These are phyloP conservation scores for Alca torda DNA, from an alignment of 2,797 vertebrate genomes.

Conservation along the genomic window DNA sequence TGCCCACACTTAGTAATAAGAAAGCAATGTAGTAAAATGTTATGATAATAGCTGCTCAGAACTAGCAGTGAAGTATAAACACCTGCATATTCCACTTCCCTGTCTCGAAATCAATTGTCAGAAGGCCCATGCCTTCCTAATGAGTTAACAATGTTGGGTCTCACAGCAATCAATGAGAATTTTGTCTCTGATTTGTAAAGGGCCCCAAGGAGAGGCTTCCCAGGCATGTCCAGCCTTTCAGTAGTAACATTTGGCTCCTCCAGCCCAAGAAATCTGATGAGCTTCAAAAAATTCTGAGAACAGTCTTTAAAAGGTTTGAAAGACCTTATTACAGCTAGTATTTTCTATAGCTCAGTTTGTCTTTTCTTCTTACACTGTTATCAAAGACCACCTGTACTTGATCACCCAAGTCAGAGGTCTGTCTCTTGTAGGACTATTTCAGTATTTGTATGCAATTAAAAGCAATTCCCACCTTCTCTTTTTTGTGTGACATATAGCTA, in stretches of 20 bases:
- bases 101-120: neutral
- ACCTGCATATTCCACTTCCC: neutral
- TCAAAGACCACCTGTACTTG: neutral
- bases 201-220: neutral
- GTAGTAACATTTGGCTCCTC: neutral
- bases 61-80: neutral
- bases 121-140: neutral
- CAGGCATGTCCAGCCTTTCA: neutral
- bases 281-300: neutral
- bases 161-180: neutral
- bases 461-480: neutral
- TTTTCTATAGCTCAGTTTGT: slow-evolving; percentile 5
- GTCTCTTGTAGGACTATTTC: neutral
- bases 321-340: neutral
- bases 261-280: neutral
- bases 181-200: neutral
- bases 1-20: slow-evolving; percentile 4
- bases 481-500: neutral
- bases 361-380: neutral
- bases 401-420: neutral
- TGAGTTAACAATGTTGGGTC: neutral
- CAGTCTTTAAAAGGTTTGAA: slow-evolving; percentile 13
- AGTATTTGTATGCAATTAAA: neutral
- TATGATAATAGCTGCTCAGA: neutral
- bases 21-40: neutral